Base-by-base conservation (phyloP, 1,140 invertebrate species). In the Drosophila eugracilis region DNA sequence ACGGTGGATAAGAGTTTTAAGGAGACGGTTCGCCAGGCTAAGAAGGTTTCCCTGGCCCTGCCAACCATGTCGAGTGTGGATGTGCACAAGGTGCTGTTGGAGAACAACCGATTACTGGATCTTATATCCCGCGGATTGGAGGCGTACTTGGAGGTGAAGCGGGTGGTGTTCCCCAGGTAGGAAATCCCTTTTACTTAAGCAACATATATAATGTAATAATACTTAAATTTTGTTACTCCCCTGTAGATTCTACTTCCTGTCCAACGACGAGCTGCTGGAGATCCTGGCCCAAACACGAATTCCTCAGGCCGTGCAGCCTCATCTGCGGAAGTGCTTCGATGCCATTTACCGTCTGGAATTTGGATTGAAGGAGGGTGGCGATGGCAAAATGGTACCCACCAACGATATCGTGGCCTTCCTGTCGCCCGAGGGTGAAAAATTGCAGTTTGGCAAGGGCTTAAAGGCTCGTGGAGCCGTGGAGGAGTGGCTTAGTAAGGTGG, bases 261-360 rank as follows among this genome's bases (percentile, higher is more conserved):
- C 97, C 1, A 98, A 99, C 92, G 97, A 98, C 76, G 97, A 98
- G 89, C 92, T 99, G 14, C 92, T 99, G 26, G 97, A 98, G 92
- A 98, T 98, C 79, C 93, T 99, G 44, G 96, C 97, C 34, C 96
- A 97, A 94, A 97, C 96, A 0, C 93, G 95, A 65, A 96, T 97
- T 91, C 96, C 97, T 0, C 95, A 96, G 69, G 96, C 96, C 1
- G 96, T 98, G 0, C 97, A 98, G 85, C 96, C 96, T 7, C 96
- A 98, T 92, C 92, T 98, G 15, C 93, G 96, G 44, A 98, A 98
- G 92, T 98, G 97, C 81, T 98, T 98, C 90, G 97, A 98, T 91
- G 96, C 95, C 1, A 96, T 97, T 34, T 93, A 94, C 12, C 94
- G 95, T 52, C 91, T 97, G 15, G 96, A 97, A 83, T 97, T 97